A percentile compares a stretch with the other conserved stretches of the same genome.
phyloP scores from a whole-genome alignment of 2,888 invertebrate genomes.

The Troides oblongomaculatus region DNA sequence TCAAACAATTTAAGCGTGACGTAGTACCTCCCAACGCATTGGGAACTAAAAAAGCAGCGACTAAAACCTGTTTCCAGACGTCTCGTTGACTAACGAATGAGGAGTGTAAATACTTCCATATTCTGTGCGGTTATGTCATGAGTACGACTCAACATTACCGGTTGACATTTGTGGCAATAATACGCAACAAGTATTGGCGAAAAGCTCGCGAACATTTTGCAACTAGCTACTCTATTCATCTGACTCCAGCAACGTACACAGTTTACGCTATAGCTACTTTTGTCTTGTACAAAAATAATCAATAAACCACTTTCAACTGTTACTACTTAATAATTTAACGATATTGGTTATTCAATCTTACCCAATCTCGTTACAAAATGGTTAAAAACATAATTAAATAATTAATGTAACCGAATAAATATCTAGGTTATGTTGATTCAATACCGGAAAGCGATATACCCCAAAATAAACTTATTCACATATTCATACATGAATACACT shows the following conservation, averaged over 20 bases:
- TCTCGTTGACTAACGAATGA: slow-evolving; percentile 28
- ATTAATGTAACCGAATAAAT: slow-evolving; percentile 37
- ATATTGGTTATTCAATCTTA: slow-evolving; percentile 35
- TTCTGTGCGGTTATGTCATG: slow-evolving; percentile 48
- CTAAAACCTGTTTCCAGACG: slow-evolving; percentile 26
- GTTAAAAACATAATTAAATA: slow-evolving; percentile 47
- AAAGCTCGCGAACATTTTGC: slow-evolving; percentile 24
- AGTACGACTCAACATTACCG: slow-evolving; percentile 45
- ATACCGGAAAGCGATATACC: neutral
- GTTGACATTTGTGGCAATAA: slow-evolving; percentile 66
- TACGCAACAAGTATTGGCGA: slow-evolving; percentile 33
- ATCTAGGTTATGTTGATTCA: slow-evolving; percentile 38
- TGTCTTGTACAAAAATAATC: neutral
- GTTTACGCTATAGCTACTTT: neutral
- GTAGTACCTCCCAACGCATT: neutral
- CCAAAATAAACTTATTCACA: neutral
- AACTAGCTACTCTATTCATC: slow-evolving; percentile 19
- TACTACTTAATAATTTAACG: slow-evolving; percentile 16
- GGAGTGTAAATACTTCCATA: slow-evolving; percentile 30
- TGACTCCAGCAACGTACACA: neutral
- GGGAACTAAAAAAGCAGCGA: slow-evolving; percentile 1
- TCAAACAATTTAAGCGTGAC: neutral
- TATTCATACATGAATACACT: neutral
- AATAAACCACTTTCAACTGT: neutral
- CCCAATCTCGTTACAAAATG: slow-evolving; percentile 39